Evolutionary conservation across 1,140 invertebrate genomes (phyloP).

Genomic region (Leptonema lineaticorne): DNA sequence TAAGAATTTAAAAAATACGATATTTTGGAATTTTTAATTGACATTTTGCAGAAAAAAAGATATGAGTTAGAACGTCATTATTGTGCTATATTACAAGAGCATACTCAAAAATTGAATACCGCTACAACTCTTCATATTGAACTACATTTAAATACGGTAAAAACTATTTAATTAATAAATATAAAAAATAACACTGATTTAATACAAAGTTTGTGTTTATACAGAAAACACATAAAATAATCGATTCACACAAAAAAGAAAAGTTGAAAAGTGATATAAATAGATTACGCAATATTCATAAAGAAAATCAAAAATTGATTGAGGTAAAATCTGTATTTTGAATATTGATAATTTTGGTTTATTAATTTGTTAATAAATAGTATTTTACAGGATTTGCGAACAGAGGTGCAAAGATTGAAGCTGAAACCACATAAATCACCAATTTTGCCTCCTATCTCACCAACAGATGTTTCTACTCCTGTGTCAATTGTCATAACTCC

Average conservation of each 20-base stretch:
- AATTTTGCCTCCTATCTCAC: slow-evolving; percentile 17
- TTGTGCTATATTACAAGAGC: slow-evolving; percentile 34
- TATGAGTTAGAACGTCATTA: slow-evolving; percentile 31
- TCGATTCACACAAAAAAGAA: too few relatives aligned
- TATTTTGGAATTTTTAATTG: neutral
- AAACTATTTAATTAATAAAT: neutral
- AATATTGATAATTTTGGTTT: neutral
- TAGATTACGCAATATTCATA: slow-evolving; percentile 25
- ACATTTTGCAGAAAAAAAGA: slow-evolving; percentile 29
- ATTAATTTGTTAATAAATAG: neutral
- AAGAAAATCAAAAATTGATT: slow-evolving; percentile 36
- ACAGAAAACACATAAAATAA: neutral
- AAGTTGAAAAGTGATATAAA: slow-evolving; percentile 31
- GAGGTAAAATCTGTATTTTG: slow-evolving; percentile 20
- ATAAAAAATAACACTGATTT: slow-evolving; percentile 1
- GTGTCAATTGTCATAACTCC: neutral
- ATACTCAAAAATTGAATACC: slow-evolving; percentile 31
- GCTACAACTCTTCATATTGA: slow-evolving; percentile 26
- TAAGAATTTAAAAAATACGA: too few relatives aligned
- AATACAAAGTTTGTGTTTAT: neutral
- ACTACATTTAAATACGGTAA: slow-evolving; percentile 1
- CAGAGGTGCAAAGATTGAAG: slow-evolving; percentile 34
- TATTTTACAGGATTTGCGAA: slow-evolving; percentile 30
- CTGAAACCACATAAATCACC: slow-evolving; percentile 27
- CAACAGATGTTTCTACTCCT: slow-evolving; percentile 3